Base-by-base conservation (phyloP, 2,113 vertebrate genomes). In the Amphiprion ocellaris region DNA sequence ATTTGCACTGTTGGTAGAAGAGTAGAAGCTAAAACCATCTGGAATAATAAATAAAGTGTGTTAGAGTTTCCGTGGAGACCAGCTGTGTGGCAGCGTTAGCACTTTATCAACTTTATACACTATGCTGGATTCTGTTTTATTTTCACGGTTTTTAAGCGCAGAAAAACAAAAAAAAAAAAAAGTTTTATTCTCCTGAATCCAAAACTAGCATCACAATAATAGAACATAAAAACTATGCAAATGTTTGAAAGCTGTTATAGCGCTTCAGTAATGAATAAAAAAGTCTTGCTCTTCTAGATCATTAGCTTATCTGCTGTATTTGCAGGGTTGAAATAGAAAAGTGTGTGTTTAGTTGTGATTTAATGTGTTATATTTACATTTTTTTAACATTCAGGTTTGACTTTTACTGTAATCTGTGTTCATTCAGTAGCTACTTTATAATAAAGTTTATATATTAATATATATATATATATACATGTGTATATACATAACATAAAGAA, bases 161-260 rank as follows among this genome's bases (percentile, higher is more conserved):
- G 53, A 44, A 26, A 26, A 26, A 26, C 26, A 26, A 26, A 26
- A 64, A 44, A 6, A 30, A 12, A 50, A 72, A 79, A 24, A 56
- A 28, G 52, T 77, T 65, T 70, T 74, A 37, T 79, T 64, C 14
- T 44, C 17, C 14, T 73, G 21, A 7, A 66, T 76, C 12, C 21
- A 66, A 54, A 76, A 71, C 16, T 28, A 44, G 17, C 47, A 14
- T 39, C 5, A 2, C 16, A 41, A 53, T 50, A 64, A 68, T 55
- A 54, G 53, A 56, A 81, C 8, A 28, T 55, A 52, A 66, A 59
- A 85, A 83, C 89, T 89, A 90, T 90, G 89, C 89, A 90, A 90
- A 76, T 65, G 67, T 87, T 73, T 85, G 33, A 73, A 66, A 67
- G 41, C 55, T 85, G 65, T 74, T 47, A 19, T 39, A 39, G 59